Percentiles rank a stretch among this genome's conserved stretches.
Evolutionary conservation across 2,888 invertebrate species (phyloP).

Genomic region (Malthinus flaveolus): DNA sequence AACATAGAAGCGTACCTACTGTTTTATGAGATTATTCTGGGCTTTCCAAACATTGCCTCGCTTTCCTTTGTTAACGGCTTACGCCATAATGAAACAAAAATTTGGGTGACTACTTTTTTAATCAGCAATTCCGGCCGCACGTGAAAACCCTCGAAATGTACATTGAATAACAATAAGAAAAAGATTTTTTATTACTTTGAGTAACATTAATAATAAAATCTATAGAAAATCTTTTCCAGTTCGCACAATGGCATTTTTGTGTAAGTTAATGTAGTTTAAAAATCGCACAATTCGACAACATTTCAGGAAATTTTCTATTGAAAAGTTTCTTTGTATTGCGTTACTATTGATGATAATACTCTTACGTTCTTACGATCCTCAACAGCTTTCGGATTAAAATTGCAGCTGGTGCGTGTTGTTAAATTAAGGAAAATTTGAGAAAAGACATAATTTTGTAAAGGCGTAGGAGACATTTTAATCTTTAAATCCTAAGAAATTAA

Average conservation of each 20-base stretch:
- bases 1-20: no score
- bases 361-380: background rate
- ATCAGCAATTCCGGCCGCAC: no score
- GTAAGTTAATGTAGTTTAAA: constrained; percentile 2
- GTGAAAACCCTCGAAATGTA: no score
- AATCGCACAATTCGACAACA: constrained; percentile 1
- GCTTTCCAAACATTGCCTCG: no score
- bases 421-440: background rate
- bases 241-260: constrained; percentile 1
- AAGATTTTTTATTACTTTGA: no score
- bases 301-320: constrained; percentile 2
- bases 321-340: background rate
- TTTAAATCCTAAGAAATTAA: constrained; percentile 21
- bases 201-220: no score
- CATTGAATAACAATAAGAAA: no score
- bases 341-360: constrained; percentile 3
- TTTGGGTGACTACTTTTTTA: no score
- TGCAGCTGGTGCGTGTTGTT: background rate
- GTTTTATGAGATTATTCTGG: no score
- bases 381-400: background rate
- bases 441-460: background rate
- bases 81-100: no score
- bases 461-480: background rate
- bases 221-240: no score
- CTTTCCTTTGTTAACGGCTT: no score